Evolutionary conservation across 2,797 vertebrate species (phyloP).

Genomic region (Hoplostethus mediterraneus): DNA sequence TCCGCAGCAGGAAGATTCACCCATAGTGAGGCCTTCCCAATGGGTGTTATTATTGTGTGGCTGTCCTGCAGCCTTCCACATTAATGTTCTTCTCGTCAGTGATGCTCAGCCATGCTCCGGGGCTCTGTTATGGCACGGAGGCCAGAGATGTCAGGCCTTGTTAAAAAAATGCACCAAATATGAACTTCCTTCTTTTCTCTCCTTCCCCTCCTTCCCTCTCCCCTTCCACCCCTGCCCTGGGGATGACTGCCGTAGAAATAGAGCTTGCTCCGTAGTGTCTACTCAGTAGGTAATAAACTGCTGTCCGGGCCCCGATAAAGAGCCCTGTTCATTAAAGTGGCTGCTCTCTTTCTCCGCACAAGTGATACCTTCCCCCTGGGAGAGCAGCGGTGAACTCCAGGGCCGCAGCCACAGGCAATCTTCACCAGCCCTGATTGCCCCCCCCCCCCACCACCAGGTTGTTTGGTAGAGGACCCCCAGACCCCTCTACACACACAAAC

Average conservation of each 20-base stretch:
- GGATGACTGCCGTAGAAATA: constrained; percentile 59
- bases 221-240: constrained; percentile 23
- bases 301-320: constrained; percentile 74
- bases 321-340: constrained; percentile 77
- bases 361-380: constrained; percentile 73
- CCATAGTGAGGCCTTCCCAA: constrained; percentile 64
- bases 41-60: constrained; percentile 75
- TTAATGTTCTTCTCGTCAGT: constrained; percentile 62
- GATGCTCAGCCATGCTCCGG: constrained; percentile 66
- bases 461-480: constrained; percentile 37
- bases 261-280: constrained; percentile 54
- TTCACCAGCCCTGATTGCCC: constrained; percentile 58
- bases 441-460: constrained; percentile 41
- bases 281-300: constrained; percentile 78
- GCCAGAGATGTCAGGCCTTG: constrained; percentile 70
- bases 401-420: constrained; percentile 56
- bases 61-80: constrained; percentile 72
- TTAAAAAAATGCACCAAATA: constrained; percentile 69
- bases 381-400: constrained; percentile 57
- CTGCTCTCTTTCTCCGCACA: constrained; percentile 61
- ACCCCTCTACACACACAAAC: constrained; percentile 13
- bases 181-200: constrained; percentile 39
- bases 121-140: constrained; percentile 65
- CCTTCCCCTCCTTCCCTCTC: not conserved
- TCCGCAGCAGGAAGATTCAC: constrained; percentile 16